phyloP scores from a whole-genome alignment of 2,113 vertebrate genomes.

The Castor canadensis region DNA sequence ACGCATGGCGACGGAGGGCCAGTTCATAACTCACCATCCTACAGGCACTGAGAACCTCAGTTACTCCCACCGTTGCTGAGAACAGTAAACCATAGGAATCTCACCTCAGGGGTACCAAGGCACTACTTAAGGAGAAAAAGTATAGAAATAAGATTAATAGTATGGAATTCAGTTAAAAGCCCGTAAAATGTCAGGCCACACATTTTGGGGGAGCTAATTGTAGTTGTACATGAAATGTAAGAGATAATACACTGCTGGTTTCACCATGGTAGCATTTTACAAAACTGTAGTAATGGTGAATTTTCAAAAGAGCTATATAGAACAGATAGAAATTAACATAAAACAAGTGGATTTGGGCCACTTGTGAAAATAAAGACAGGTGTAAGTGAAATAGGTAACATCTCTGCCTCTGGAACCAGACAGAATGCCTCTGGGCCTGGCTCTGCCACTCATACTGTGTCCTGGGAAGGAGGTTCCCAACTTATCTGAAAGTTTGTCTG shows the following conservation, averaged over 20 bases:
- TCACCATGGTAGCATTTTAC: background rate
- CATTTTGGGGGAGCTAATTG: background rate
- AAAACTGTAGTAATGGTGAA: background rate
- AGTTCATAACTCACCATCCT: accelerated
- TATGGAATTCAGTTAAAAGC: background rate
- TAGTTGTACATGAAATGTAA: too few relatives aligned
- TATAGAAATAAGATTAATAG: background rate
- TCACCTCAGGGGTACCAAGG: background rate
- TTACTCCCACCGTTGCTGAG: too few relatives aligned
- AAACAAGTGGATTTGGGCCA: background rate
- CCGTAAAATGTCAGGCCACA: background rate
- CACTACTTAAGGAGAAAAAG: background rate
- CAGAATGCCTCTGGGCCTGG: accelerated
- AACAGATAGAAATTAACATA: background rate
- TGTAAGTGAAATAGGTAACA: accelerated
- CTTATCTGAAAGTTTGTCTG: background rate
- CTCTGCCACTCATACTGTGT: background rate
- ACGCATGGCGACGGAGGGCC: background rate
- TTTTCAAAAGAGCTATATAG: background rate
- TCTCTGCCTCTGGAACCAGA: too few relatives aligned
- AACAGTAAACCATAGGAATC: background rate
- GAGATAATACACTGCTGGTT: background rate
- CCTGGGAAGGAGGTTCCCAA: background rate
- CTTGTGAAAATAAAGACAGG: too few relatives aligned
- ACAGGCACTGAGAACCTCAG: background rate